phyloP scores from a whole-genome alignment of 37 sponge, comb jelly and placozoan genomes.

The Theonella swinhoei region DNA sequence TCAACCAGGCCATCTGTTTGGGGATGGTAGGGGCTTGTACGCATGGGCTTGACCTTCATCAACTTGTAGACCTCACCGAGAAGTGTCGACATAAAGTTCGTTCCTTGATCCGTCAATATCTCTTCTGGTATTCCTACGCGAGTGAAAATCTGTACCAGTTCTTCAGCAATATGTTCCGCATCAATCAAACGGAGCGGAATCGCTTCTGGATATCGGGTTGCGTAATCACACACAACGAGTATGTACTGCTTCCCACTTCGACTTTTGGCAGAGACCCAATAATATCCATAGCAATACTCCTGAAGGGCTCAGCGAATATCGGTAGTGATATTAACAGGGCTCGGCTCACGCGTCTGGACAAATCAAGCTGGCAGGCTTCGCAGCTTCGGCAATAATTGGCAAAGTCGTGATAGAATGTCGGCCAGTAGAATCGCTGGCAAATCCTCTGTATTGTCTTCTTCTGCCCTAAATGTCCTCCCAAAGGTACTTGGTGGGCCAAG shows the following conservation, averaged over 20 bases:
- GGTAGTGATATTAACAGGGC: constrained; percentile 62
- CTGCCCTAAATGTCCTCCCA: constrained; percentile 62
- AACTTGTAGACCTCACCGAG: constrained; percentile 37
- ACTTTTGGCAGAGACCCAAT: constrained; percentile 53
- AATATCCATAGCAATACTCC: constrained; percentile 61
- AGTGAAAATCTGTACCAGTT: constrained; percentile 31
- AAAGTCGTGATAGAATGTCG: constrained; percentile 34
- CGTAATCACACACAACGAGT: constrained; percentile 45
- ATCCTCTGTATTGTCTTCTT: constrained; percentile 52
- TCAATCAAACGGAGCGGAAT: constrained; percentile 35
- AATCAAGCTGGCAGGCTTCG: constrained; percentile 20
- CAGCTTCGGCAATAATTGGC: constrained; percentile 39
- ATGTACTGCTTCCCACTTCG: constrained; percentile 39
- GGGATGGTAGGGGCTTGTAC: constrained; percentile 63
- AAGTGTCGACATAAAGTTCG: constrained; percentile 44
- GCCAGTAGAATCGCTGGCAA: constrained; percentile 56
- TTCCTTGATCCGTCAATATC: constrained; percentile 60
- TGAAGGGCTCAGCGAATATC: constrained; percentile 39
- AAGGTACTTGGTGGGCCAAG: constrained; percentile 36
- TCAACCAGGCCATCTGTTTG: constrained; percentile 65
- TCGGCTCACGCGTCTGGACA: neutral
- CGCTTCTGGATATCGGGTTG: constrained; percentile 63
- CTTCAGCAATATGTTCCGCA: constrained; percentile 58
- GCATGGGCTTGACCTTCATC: constrained; percentile 25
- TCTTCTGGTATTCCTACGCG: constrained; percentile 42